A percentile compares a stretch with the other conserved stretches of the same genome.
Evolutionary conservation across 2,797 vertebrate genomes (phyloP).

Genomic region (Protonibea diacanthus): DNA sequence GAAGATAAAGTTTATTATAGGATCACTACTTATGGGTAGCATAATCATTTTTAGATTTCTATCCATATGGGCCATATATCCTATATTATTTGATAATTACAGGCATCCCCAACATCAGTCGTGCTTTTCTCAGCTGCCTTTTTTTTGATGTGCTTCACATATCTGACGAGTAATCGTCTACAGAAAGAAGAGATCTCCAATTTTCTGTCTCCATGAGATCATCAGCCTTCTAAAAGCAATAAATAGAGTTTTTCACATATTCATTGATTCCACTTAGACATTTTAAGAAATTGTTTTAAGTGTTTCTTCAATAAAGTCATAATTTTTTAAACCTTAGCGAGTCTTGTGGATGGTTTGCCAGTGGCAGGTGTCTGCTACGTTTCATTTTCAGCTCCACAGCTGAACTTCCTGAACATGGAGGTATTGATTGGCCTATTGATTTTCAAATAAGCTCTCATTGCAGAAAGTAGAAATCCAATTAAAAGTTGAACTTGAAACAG

Average conservation of each 20-base stretch:
- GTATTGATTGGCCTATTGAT: conserved; percentile 86
- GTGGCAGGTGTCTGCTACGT: conserved; percentile 63
- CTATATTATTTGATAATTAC: background rate
- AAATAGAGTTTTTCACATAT: background rate
- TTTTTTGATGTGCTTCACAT: background rate
- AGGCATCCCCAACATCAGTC: background rate
- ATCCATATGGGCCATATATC: conserved; percentile 68
- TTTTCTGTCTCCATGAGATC: background rate
- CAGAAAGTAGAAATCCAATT: conserved; percentile 87
- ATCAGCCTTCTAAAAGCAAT: background rate
- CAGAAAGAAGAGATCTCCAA: background rate
- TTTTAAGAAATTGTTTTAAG: background rate
- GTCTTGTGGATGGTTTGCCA: background rate
- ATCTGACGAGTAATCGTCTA: background rate
- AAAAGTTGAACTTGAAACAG: conserved; percentile 78
- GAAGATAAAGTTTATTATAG: conserved; percentile 59
- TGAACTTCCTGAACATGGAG: conserved; percentile 65
- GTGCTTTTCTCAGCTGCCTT: background rate
- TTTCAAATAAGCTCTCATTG: conserved; percentile 78
- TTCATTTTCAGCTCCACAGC: conserved; percentile 49
- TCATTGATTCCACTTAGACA: background rate
- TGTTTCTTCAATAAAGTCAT: background rate
- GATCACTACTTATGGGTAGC: conserved; percentile 60
- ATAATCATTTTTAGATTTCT: conserved; percentile 49
- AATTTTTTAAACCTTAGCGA: conserved; percentile 35